phyloP scores from a whole-genome alignment of 2,797 vertebrate genomes.

The Pteronotus mesoamericanus region DNA sequence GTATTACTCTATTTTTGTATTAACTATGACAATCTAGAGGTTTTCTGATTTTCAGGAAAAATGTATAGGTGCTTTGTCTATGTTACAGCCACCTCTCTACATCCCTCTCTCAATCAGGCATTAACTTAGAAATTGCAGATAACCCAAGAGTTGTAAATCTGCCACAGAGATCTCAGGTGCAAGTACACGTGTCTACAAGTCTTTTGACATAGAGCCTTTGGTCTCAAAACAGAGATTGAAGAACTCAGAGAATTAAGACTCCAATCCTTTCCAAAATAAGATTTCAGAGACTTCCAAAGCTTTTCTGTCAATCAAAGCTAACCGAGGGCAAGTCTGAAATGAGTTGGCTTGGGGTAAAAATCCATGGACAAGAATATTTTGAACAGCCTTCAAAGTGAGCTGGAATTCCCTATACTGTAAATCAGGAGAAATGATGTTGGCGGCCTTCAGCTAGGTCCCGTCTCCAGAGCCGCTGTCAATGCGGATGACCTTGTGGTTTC shows the following conservation, averaged over 20 bases:
- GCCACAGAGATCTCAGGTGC: neutral
- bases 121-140: constrained; percentile 32
- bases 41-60: constrained; percentile 46
- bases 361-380: neutral
- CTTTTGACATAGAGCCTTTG: neutral
- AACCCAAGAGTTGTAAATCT: constrained; percentile 24
- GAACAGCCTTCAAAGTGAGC: neutral
- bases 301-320: constrained; percentile 6
- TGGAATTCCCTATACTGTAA: neutral
- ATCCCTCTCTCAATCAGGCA: neutral
- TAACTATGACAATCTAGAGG: constrained; percentile 57
- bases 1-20: constrained; percentile 55
- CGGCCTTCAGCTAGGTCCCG: accelerated
- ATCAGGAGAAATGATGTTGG: neutral
- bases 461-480: accelerated
- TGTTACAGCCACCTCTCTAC: neutral
- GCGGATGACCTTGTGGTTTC: neutral
- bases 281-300: constrained; percentile 49
- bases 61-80: neutral
- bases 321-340: neutral
- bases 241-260: constrained; percentile 27
- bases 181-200: neutral
- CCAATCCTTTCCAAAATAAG: constrained; percentile 55
- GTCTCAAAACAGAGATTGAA: constrained; percentile 50
- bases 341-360: neutral